Percentiles rank a stretch among this genome's conserved stretches.
Conservation (phyloP, 1,140 invertebrate genomes). For the Littorina saxatilis region DNA sequence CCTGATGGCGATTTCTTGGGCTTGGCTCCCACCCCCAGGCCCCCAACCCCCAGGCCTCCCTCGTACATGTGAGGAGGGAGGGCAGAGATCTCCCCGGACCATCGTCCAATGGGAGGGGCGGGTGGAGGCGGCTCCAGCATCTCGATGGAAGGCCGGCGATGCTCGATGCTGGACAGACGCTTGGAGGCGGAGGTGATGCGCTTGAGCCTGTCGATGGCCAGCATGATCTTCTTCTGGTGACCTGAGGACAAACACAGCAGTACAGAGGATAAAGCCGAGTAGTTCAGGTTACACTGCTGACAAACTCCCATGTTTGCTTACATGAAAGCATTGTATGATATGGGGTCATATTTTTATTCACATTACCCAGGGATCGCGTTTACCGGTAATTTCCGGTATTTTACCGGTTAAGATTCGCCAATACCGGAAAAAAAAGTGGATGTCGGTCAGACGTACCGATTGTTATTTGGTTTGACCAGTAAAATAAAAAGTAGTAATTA, state of each 20-base stretch:
- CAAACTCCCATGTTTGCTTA: no score
- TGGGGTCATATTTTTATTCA: background rate
- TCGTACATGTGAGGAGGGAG: constrained; percentile 45
- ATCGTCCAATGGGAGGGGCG: constrained; percentile 54
- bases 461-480: background rate
- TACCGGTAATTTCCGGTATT: no score
- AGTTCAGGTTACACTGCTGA: no score
- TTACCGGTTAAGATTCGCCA: no score
- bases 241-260: constrained; percentile 83
- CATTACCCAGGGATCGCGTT: no score
- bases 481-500: no score
- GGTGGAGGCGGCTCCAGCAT: constrained; percentile 60
- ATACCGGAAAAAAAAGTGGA: no score
- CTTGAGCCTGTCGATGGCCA: constrained; percentile 98
- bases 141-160: constrained; percentile 52
- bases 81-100: constrained; percentile 61
- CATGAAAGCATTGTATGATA: no score
- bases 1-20: constrained; percentile 69
- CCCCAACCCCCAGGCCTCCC: constrained; percentile 20
- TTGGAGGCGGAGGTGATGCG: constrained; percentile 81
- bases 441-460: no score
- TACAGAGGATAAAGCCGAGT: no score
- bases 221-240: constrained; percentile 98
- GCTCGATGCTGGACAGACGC: constrained; percentile 63
- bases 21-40: constrained; percentile 43